These are phyloP conservation scores for Drosophila tanythrix DNA, from an alignment of 2,888 invertebrate genomes.

Conservation along the genomic window DNA sequence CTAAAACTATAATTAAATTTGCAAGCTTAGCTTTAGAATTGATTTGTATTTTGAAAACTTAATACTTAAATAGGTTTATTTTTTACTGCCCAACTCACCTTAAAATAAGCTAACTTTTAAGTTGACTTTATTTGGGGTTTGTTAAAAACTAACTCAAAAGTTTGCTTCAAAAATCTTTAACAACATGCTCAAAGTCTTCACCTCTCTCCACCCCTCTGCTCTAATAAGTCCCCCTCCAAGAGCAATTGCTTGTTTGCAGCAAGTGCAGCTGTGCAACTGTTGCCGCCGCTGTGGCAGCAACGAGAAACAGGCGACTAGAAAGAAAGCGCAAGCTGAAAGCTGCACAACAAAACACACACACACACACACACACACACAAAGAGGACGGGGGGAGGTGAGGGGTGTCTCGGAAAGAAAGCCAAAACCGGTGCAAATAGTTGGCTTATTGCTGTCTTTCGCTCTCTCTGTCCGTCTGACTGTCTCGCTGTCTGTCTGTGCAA, in stretches of 20 bases:
- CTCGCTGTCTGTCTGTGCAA: not conserved
- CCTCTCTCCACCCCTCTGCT: not conserved
- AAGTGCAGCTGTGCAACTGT: slow-evolving; percentile 66
- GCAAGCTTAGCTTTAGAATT: not conserved
- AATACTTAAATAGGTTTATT: not conserved
- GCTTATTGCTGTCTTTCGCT: slow-evolving; percentile 14
- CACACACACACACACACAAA: slow-evolving; percentile 24
- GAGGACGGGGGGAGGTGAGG: not conserved
- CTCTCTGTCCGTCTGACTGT: slow-evolving; percentile 4
- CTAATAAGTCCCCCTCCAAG: not conserved
- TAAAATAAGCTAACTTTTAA: not conserved
- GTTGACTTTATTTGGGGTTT: slow-evolving; percentile 9
- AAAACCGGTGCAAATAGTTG: slow-evolving; percentile 57
- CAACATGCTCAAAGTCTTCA: slow-evolving; percentile 9
- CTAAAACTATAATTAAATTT: not conserved
- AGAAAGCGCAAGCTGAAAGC: slow-evolving; percentile 70
- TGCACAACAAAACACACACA: slow-evolving; percentile 37
- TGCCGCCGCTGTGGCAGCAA: slow-evolving; percentile 57
- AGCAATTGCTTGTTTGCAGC: slow-evolving; percentile 16
- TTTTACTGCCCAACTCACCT: too few species aligned
- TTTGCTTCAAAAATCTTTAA: not conserved
- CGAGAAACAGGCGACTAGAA: slow-evolving; percentile 75
- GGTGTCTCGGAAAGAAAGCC: slow-evolving; percentile 43
- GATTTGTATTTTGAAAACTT: not conserved
- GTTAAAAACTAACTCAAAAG: not conserved